Conservation (phyloP, 35 echinoderm and acorn worm genomes). For the Apostichopus californicus region DNA sequence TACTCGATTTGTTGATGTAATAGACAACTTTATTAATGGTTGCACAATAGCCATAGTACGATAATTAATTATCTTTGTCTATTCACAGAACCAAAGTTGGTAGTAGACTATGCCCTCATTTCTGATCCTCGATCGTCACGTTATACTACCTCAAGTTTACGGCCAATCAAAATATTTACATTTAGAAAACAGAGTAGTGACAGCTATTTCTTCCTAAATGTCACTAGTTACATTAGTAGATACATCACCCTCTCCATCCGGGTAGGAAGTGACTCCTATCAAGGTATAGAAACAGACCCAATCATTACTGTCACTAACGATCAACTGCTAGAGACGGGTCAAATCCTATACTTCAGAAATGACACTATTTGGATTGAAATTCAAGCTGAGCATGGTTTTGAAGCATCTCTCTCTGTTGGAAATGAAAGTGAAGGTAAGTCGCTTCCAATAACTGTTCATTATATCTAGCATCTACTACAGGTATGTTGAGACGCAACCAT, state of each 20-base stretch:
- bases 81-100: too few species aligned
- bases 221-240: background rate
- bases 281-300: background rate
- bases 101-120: too few species aligned
- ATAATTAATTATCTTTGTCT: too few species aligned
- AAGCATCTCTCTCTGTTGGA: background rate
- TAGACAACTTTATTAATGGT: too few species aligned
- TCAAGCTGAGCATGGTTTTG: background rate
- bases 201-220: background rate
- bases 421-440: background rate
- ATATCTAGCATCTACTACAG: too few species aligned
- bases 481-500: too few species aligned
- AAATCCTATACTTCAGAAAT: background rate
- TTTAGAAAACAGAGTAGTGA: background rate
- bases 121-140: too few species aligned
- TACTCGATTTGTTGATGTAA: too few species aligned
- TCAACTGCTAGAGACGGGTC: background rate
- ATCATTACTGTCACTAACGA: background rate
- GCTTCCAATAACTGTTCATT: too few species aligned
- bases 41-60: too few species aligned
- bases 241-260: background rate
- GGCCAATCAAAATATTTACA: background rate
- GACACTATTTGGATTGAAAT: conserved; percentile 8
- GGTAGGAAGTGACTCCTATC: background rate
- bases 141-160: too few species aligned